Percentiles rank a stretch among this genome's conserved stretches.
These are phyloP conservation scores for Chromoteleia sp. DNA, from an alignment of 2,888 invertebrate species.

Conservation along the genomic window DNA sequence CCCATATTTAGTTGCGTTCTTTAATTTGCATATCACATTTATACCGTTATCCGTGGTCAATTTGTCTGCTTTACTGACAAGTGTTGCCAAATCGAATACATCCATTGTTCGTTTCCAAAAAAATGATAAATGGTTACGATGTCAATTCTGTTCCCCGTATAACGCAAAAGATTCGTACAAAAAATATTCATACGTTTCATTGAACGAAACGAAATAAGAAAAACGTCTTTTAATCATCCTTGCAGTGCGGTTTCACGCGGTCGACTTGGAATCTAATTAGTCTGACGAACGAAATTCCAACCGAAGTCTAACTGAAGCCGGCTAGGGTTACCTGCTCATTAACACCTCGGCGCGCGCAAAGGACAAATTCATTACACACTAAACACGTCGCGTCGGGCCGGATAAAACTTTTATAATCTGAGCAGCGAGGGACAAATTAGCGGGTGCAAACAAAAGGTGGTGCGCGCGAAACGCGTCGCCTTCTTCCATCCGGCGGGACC, in stretches of 20 bases:
- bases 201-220: too few species aligned
- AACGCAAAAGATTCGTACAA: too few species aligned
- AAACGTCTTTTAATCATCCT: too few species aligned
- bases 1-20: too few species aligned
- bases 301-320: not conserved
- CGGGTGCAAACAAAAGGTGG: conserved; percentile 43
- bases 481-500: conserved; percentile 24
- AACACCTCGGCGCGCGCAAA: conserved; percentile 32
- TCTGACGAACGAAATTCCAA: not conserved
- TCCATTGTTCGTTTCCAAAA: too few species aligned
- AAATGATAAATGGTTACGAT: too few species aligned
- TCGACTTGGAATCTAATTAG: conserved; percentile 39
- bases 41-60: too few species aligned
- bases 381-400: conserved; percentile 25
- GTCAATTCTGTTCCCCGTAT: too few species aligned
- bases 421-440: conserved; percentile 44
- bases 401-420: conserved; percentile 48
- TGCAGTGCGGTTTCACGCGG: conserved; percentile 16
- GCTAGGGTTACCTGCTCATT: conserved; percentile 41
- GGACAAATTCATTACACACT: conserved; percentile 45
- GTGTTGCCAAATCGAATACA: too few species aligned
- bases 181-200: too few species aligned
- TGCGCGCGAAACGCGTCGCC: conserved; percentile 6
- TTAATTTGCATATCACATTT: too few species aligned
- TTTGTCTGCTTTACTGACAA: too few species aligned